Evolutionary conservation across 2,797 vertebrate genomes (phyloP), one percentile per base, ranked within the genome.

Genomic region (Myioborus miniatus): DNA sequence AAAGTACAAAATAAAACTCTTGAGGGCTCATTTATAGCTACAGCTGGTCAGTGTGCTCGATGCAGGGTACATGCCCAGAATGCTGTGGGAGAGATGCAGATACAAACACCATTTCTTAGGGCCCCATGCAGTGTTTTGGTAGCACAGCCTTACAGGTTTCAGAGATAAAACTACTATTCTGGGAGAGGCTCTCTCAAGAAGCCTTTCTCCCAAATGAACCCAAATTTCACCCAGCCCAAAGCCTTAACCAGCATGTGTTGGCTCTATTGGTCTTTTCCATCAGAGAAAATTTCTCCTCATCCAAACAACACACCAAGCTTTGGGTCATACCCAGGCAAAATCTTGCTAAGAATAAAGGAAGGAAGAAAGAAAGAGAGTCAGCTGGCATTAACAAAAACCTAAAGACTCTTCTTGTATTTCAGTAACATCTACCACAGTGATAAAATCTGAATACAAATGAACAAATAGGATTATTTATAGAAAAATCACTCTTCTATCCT

Each of bases 1-100:
- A 85, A 96, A 97, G 78, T 89, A 92, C 92, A 72, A 97, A 97
- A 92, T 93, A 70, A 92, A 89, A 88, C 29, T 62, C 67, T 92
- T 43, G 92, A 93, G 81, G 60, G 77, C 89, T 81, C 39, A 43
- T 72, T 58, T 82, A 52, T n/a, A 92, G 78, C 90, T 93, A 67
- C 58, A 68, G 92, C 87, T 93, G 62, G 82, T 92, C 78, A 59
- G 62, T 92, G 90, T 89, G 87, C 81, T 91, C 37, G 20, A 37
- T 79, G 89, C 90, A 87, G 85, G 69, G 70, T 91, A 81, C 91
- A 94, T 90, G 87, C 95, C 95, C 91, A 60, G 87, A 81, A 93
- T 78, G 93, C 90, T 89, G 89, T 58, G 77, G 78, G 83, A 83
- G 52, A 91, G 77, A 94, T 75, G 84, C 93, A 91, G 32, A 92